Evolutionary conservation across 2,888 invertebrate genomes (phyloP), one percentile per base, ranked within the genome.

Genomic region (Idaea dimidiata): DNA sequence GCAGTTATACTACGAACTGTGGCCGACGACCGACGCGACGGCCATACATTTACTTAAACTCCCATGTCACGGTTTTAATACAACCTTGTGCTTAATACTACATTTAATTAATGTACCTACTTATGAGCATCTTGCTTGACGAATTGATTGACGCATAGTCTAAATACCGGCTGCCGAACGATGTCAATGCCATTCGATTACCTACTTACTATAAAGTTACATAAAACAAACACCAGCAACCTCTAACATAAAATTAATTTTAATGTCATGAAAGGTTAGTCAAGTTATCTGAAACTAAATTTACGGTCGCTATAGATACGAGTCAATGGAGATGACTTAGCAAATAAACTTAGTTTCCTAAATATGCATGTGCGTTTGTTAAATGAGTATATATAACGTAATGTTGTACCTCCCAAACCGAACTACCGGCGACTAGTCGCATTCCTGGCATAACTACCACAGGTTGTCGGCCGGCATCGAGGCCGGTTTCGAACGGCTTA

Each of bases 401-500:
- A 66, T 78, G 76, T 83, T 82, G 83, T 81, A 81, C 87, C 87
- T 87, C 89, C 89, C 86, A 88, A 89, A 86, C 84, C 80, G 78
- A 82, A 82, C 77, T 82, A 80, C 81, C 81, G 86, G 79, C 82
- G 78, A 81, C 83, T 86, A 86, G 82, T 86, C 86, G 83, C 91
- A 91, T 91, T 89, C 90, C 87, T 75, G 79, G 81, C 89, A 89
- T 91, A 83, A 73, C 84, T 84, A 81, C 79, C 83, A 78, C 84
- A 85, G 90, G 89, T 88, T 90, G 88, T 88, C 88, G 88, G 88
- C 88, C 86, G 82, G 74, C 77, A 74, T 66, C 68, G 79, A 77
- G 84, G 87, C 89, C 87, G 87, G 89, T 87, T 88, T 76, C 77
- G 77, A 83, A 80, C 84, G 83, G 80, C 84, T 84, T 80, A 84